Percentiles rank a stretch among this genome's conserved stretches.
These are phyloP conservation scores for Platycercus adscitus DNA, from an alignment of 2,113 vertebrate genomes.

Conservation along the genomic window DNA sequence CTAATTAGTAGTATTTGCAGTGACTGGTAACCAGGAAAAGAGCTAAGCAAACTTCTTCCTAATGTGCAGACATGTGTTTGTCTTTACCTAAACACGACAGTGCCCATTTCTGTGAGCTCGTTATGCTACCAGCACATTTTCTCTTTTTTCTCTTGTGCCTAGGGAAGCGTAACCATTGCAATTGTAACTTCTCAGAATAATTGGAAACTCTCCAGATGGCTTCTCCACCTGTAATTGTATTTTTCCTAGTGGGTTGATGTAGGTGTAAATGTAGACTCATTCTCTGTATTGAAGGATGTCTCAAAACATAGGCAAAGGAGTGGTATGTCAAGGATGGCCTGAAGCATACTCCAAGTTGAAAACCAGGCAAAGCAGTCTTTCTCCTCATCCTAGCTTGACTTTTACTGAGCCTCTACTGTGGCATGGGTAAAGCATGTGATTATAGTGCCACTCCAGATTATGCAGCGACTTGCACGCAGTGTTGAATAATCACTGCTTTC, in stretches of 20 bases:
- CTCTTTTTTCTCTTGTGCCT: neutral
- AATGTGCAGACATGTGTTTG: neutral
- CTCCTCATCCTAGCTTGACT: neutral
- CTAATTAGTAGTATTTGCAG: neutral
- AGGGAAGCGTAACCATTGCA: neutral
- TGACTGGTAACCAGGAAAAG: neutral
- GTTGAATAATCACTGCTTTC: neutral
- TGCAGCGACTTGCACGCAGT: rapidly evolving
- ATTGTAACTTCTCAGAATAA: slow-evolving; percentile 3
- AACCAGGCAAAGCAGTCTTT: neutral
- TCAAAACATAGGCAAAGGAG: neutral
- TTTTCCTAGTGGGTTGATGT: neutral
- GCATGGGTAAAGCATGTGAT: neutral
- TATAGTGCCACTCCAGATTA: neutral
- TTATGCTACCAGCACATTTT: slow-evolving; percentile 16
- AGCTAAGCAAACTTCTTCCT: neutral
- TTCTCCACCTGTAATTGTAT: neutral
- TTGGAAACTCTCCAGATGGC: slow-evolving; percentile 1
- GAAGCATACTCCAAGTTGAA: neutral
- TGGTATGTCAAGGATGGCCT: neutral
- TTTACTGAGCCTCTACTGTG: neutral
- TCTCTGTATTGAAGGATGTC: neutral
- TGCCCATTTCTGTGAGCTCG: neutral
- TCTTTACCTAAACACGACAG: neutral
- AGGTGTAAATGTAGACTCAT: neutral